phyloP scores from a whole-genome alignment of 2,888 invertebrate species.

The Dastarcus helophoroides region DNA sequence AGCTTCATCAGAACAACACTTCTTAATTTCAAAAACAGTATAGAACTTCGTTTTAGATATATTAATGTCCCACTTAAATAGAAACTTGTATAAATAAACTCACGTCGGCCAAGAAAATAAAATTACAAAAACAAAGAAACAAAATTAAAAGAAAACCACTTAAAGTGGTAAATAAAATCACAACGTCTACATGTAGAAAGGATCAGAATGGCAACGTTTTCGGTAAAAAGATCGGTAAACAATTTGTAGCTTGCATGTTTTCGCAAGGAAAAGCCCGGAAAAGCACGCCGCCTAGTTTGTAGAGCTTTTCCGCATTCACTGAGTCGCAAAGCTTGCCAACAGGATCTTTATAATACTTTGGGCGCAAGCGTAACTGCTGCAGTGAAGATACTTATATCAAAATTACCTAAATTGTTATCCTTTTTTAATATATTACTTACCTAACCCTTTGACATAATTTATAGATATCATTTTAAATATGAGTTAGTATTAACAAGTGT shows the following conservation, averaged over 20 bases:
- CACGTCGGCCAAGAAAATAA: constrained; percentile 2
- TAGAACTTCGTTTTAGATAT: constrained; percentile 34
- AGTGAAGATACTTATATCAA: constrained; percentile 7
- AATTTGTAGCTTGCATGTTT: too few species aligned
- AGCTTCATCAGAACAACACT: constrained; percentile 30
- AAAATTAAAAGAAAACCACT: constrained; percentile 4
- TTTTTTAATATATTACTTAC: too few species aligned
- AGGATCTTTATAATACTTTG: constrained; percentile 6
- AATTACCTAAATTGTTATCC: constrained; percentile 5
- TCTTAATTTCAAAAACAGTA: constrained; percentile 36
- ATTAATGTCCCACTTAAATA: neutral
- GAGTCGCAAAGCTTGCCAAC: constrained; percentile 2
- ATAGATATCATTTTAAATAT: too few species aligned
- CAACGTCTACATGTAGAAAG: too few species aligned
- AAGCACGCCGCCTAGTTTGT: neutral
- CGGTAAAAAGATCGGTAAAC: too few species aligned
- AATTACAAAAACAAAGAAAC: constrained; percentile 2
- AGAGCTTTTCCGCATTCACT: constrained; percentile 9
- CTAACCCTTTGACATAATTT: too few species aligned
- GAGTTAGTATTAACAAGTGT: too few species aligned
- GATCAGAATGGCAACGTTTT: too few species aligned
- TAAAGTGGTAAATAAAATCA: constrained; percentile 2
- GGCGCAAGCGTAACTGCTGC: constrained; percentile 5
- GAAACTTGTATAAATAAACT: constrained; percentile 4
- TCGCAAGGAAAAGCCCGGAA: too few species aligned